phyloP scores from a whole-genome alignment of 2,888 invertebrate species.

The Diogma glabrata region DNA sequence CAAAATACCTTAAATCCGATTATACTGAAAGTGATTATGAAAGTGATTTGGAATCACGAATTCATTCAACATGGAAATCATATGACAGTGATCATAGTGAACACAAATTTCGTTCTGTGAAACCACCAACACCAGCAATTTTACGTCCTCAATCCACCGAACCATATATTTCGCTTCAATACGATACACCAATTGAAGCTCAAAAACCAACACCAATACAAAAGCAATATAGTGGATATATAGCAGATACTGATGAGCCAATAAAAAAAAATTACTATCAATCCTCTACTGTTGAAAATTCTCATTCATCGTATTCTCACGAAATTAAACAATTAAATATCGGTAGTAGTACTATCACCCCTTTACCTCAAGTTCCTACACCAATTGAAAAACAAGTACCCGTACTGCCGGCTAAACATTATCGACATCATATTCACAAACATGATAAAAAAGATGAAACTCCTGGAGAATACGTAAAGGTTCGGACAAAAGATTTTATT shows the following conservation, averaged over 20 bases:
- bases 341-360: neutral
- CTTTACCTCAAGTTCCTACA: neutral
- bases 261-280: conserved; percentile 22
- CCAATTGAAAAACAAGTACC: conserved; percentile 2
- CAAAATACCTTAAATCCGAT: conserved; percentile 44
- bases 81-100: conserved; percentile 54
- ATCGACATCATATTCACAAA: conserved; percentile 20
- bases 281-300: conserved; percentile 4
- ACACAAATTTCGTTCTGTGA: conserved; percentile 42
- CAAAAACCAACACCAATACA: conserved; percentile 41
- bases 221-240: conserved; percentile 47
- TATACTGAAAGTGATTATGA: conserved; percentile 56
- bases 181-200: conserved; percentile 29
- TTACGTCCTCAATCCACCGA: conserved; percentile 43
- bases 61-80: conserved; percentile 48
- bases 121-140: conserved; percentile 36
- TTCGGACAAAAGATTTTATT: too few relatives aligned
- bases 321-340: too few relatives aligned
- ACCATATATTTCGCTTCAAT: conserved; percentile 42
- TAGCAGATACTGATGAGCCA: conserved; percentile 59
- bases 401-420: conserved; percentile 11
- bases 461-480: conserved; percentile 23
- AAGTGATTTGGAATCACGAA: conserved; percentile 49
- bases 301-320: neutral
- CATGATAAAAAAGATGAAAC: conserved; percentile 11